Evolutionary conservation across 1,140 invertebrate species (phyloP).

Genomic region (Philopotamus ludificatus): DNA sequence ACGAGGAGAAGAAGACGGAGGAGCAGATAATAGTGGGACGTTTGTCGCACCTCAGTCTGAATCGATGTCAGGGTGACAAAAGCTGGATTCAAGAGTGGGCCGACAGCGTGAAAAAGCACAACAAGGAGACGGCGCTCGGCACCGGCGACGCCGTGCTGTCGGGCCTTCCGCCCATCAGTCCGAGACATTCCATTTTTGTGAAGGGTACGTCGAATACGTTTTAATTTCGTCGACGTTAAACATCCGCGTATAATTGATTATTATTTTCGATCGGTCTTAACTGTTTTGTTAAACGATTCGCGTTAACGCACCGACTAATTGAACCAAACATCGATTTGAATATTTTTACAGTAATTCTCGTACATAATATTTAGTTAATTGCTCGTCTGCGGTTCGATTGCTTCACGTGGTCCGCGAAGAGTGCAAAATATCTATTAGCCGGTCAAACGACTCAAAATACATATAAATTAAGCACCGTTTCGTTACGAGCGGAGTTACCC

Average conservation of each 20-base stretch:
- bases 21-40: constrained; percentile 50
- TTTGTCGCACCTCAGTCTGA: constrained; percentile 52
- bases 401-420: not conserved
- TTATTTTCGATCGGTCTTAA: too few species aligned
- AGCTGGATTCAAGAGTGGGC: constrained; percentile 58
- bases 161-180: constrained; percentile 37
- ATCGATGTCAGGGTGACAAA: constrained; percentile 54
- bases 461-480: not conserved
- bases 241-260: too few species aligned
- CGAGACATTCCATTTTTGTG: constrained; percentile 33
- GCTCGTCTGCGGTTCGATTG: not conserved
- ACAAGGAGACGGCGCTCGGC: constrained; percentile 47
- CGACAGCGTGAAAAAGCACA: constrained; percentile 55
- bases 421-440: not conserved
- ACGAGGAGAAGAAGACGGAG: constrained; percentile 43
- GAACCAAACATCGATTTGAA: too few species aligned
- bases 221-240: not conserved
- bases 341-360: too few species aligned
- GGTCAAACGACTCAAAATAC: not conserved
- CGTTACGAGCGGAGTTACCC: not conserved
- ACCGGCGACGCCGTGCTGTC: constrained; percentile 41
- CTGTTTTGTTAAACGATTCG: too few species aligned
- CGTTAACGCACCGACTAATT: too few species aligned
- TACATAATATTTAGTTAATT: too few species aligned
- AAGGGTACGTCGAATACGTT: constrained; percentile 29